Conservation (phyloP, 2,888 invertebrate species). For the Scaptodrosophila latifasciaeformis region DNA sequence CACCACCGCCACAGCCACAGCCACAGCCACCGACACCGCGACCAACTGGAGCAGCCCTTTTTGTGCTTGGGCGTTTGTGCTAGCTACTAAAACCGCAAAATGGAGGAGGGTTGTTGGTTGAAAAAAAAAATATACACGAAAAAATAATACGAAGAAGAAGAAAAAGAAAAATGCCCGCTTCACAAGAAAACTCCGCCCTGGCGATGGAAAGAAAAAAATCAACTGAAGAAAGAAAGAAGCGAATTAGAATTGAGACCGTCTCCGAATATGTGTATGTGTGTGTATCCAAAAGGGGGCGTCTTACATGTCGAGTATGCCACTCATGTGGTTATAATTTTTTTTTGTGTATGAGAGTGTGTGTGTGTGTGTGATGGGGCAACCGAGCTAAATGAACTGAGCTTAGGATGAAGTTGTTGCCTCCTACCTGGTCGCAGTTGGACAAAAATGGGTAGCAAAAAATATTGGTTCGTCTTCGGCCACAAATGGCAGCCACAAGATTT, state of each 20-base stretch:
- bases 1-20: slow-evolving; percentile 20
- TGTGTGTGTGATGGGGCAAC: background rate
- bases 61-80: slow-evolving; percentile 13
- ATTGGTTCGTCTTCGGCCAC: slow-evolving; percentile 68
- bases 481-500: slow-evolving; percentile 71
- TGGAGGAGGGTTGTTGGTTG: slow-evolving; percentile 50
- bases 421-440: background rate
- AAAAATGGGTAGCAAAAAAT: slow-evolving; percentile 36
- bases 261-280: slow-evolving; percentile 7
- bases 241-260: slow-evolving; percentile 27
- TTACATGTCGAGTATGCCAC: slow-evolving; percentile 18
- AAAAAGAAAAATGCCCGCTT: too few species aligned
- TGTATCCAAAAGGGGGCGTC: slow-evolving; percentile 28
- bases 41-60: slow-evolving; percentile 12
- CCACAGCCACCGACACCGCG: slow-evolving; percentile 3
- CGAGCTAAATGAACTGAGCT: background rate
- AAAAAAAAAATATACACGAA: slow-evolving; percentile 29
- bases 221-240: background rate
- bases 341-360: too few species aligned
- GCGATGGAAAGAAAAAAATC: background rate
- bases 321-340: slow-evolving; percentile 52
- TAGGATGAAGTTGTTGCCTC: too few species aligned
- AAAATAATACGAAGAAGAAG: too few species aligned
- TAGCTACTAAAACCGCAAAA: slow-evolving; percentile 48
- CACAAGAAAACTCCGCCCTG: slow-evolving; percentile 53